Evolutionary conservation across 2,888 invertebrate genomes (phyloP).

Genomic region (Plagodis pulveraria): DNA sequence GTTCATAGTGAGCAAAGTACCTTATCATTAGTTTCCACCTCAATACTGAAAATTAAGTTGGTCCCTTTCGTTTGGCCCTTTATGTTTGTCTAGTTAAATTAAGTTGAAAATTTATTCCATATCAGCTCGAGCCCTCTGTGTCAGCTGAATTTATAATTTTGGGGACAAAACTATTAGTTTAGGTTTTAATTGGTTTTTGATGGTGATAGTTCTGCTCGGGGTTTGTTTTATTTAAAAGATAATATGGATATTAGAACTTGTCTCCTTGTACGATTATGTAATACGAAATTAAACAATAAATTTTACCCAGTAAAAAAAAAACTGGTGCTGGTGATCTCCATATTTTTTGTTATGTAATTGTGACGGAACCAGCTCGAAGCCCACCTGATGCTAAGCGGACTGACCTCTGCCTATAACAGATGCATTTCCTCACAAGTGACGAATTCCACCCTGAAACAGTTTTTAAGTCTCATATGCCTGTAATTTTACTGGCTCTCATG

Average conservation of each 20-base stretch:
- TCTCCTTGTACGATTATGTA: background rate
- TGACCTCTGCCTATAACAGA: no score
- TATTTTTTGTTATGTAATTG: no score
- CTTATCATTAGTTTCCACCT: constrained; percentile 82
- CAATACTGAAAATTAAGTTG: constrained; percentile 75
- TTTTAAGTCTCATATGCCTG: no score
- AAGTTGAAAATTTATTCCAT: constrained; percentile 84
- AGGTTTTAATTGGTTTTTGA: constrained; percentile 68
- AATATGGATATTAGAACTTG: constrained; percentile 32
- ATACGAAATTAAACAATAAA: background rate
- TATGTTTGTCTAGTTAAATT: constrained; percentile 83
- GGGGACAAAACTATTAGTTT: constrained; percentile 69
- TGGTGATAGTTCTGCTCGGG: constrained; percentile 51
- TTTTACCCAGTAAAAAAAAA: no score
- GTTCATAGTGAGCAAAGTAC: constrained; percentile 56
- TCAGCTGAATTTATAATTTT: constrained; percentile 82
- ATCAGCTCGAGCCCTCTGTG: constrained; percentile 72
- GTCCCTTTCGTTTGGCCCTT: constrained; percentile 75
- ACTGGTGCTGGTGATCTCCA: no score
- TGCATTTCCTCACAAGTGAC: no score
- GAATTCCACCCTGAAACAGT: no score
- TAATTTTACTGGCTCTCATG: no score
- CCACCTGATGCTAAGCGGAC: no score
- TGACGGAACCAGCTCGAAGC: no score
- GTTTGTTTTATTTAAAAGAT: constrained; percentile 36